phyloP scores from a whole-genome alignment of 2,888 invertebrate genomes.

The Euproctis similis region DNA sequence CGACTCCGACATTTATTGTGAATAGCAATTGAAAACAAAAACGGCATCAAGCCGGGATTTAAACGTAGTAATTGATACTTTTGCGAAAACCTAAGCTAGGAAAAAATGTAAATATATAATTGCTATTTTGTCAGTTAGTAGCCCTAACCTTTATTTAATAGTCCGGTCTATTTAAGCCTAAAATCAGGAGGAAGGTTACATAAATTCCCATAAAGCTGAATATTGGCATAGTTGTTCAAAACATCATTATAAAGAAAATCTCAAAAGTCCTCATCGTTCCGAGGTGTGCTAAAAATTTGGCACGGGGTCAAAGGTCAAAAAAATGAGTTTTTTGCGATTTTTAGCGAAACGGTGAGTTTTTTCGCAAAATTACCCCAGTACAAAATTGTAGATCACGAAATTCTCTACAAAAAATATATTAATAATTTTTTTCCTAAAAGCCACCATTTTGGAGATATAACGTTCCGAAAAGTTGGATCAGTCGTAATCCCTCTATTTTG shows the following conservation, averaged over 20 bases:
- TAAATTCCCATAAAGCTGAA: constrained; percentile 1
- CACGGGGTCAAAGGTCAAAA: constrained; percentile 15
- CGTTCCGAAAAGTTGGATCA: constrained; percentile 1
- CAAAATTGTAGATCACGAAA: constrained; percentile 4
- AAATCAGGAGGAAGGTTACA: no score
- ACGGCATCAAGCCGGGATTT: no score
- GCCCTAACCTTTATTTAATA: no score
- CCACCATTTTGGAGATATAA: constrained; percentile 1
- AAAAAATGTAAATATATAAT: no score
- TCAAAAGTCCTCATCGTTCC: constrained; percentile 13
- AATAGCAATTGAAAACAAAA: no score
- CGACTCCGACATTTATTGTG: no score
- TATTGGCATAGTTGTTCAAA: constrained; percentile 1
- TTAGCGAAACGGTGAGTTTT: constrained; percentile 12
- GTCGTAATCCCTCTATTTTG: constrained; percentile 4
- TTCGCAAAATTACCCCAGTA: constrained; percentile 9
- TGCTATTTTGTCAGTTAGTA: no score
- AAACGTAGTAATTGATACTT: no score
- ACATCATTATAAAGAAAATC: constrained; percentile 1
- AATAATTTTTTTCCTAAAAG: constrained; percentile 1
- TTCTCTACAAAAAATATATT: constrained; percentile 1
- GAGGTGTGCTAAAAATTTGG: constrained; percentile 8
- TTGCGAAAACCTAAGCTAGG: background rate
- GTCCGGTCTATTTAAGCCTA: no score
- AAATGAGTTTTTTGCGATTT: constrained; percentile 11